A percentile compares a stretch with the other conserved stretches of the same genome.
These are phyloP conservation scores for Petrolisthes manimaculis DNA, from an alignment of 2,888 invertebrate species.

Conservation along the genomic window DNA sequence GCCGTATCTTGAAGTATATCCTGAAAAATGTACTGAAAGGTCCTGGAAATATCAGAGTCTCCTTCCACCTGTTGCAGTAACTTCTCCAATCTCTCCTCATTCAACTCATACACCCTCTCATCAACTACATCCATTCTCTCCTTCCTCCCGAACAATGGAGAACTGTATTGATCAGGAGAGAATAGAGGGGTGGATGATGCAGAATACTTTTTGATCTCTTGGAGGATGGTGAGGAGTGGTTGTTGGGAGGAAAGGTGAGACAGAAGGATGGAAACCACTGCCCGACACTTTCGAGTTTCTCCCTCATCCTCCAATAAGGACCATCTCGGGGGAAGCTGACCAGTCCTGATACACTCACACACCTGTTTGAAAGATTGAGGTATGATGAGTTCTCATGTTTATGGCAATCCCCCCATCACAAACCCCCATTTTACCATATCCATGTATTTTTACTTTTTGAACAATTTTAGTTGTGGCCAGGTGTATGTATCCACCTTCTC, in stretches of 20 bases:
- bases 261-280: conserved; percentile 37
- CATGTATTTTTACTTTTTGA: background rate
- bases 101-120: background rate
- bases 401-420: background rate
- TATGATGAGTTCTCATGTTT: background rate
- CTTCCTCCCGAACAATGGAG: background rate
- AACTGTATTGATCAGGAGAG: background rate
- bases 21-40: background rate
- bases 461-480: background rate
- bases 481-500: too few relatives aligned
- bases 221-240: conserved; percentile 24
- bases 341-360: conserved; percentile 42
- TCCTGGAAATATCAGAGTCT: background rate
- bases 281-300: conserved; percentile 32
- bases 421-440: background rate
- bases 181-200: background rate
- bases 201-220: conserved; percentile 12
- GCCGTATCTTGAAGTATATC: background rate
- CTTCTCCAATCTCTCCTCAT: background rate
- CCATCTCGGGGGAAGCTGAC: conserved; percentile 40
- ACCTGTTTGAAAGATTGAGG: conserved; percentile 26
- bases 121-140: background rate
- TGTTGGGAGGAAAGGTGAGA: conserved; percentile 8
- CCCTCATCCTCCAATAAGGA: conserved; percentile 35
- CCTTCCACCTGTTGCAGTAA: background rate